These are phyloP conservation scores for Amiota minor DNA, from an alignment of 2,888 invertebrate genomes.

Conservation along the genomic window DNA sequence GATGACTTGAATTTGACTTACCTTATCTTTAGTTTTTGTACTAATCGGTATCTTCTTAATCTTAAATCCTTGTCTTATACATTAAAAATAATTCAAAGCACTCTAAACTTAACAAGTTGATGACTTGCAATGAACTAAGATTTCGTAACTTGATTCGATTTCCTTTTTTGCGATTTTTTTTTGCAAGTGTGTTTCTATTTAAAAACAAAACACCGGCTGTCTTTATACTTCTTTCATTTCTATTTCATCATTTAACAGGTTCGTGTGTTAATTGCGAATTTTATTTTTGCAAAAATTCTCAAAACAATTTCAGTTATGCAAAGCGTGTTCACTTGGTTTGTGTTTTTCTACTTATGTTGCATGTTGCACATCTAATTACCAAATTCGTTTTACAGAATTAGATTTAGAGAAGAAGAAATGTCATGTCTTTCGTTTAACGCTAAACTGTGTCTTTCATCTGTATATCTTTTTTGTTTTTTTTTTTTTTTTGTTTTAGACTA, in stretches of 20 bases:
- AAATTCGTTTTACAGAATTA: slow-evolving; percentile 66
- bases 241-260: slow-evolving; percentile 4
- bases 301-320: slow-evolving; percentile 31
- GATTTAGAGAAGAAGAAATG: slow-evolving; percentile 54
- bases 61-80: no score
- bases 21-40: no score
- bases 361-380: slow-evolving; percentile 29
- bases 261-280: slow-evolving; percentile 33
- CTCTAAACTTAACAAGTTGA: neutral
- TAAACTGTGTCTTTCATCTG: neutral
- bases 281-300: slow-evolving; percentile 33
- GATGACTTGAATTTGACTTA: no score
- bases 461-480: slow-evolving; percentile 1
- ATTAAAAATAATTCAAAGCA: no score
- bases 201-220: neutral
- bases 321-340: neutral
- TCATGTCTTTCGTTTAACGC: slow-evolving; percentile 39
- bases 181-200: slow-evolving; percentile 1
- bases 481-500: neutral
- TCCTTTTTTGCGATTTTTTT: neutral
- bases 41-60: no score
- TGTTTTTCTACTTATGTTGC: neutral
- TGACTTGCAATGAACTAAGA: neutral
- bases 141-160: slow-evolving; percentile 20
- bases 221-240: slow-evolving; percentile 18